Evolutionary conservation across 2,797 vertebrate species (phyloP).

Genomic region (Potorous gilbertii): DNA sequence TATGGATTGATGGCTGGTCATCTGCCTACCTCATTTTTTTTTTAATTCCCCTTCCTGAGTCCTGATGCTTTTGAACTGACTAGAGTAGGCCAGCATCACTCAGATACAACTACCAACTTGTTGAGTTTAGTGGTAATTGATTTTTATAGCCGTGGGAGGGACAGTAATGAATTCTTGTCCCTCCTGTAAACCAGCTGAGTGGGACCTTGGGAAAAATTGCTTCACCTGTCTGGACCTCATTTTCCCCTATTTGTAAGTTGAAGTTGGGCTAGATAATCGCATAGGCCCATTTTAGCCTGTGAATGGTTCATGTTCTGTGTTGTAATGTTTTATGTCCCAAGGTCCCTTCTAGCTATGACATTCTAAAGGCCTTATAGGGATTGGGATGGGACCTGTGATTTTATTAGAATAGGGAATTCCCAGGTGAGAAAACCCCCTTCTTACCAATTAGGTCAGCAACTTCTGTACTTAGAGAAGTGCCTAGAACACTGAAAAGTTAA

Average conservation of each 20-base stretch:
- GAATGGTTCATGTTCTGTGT: background rate
- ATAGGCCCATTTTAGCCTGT: background rate
- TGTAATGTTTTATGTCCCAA: background rate
- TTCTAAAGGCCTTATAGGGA: background rate
- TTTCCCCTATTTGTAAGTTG: background rate
- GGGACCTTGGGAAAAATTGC: background rate
- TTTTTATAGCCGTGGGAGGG: conserved; percentile 37
- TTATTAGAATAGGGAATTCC: background rate
- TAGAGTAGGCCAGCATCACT: background rate
- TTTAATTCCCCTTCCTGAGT: conserved; percentile 73
- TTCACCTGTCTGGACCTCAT: background rate
- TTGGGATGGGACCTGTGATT: background rate
- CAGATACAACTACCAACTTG: conserved; percentile 13
- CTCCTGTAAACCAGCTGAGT: background rate
- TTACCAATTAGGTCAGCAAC: background rate
- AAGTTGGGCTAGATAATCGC: background rate
- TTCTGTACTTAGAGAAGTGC: conserved; percentile 36
- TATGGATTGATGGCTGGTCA: conserved; percentile 79
- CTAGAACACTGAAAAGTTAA: conserved; percentile 49
- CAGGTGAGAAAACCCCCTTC: background rate
- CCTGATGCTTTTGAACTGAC: conserved; percentile 77
- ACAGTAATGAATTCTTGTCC: conserved; percentile 7
- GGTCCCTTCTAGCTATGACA: background rate
- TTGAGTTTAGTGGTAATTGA: conserved; percentile 80
- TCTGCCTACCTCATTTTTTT: conserved; percentile 65